A percentile compares a stretch with the other conserved stretches of the same genome.
Conservation (phyloP, 2,888 invertebrate species). For the Ophioninae sp. region DNA sequence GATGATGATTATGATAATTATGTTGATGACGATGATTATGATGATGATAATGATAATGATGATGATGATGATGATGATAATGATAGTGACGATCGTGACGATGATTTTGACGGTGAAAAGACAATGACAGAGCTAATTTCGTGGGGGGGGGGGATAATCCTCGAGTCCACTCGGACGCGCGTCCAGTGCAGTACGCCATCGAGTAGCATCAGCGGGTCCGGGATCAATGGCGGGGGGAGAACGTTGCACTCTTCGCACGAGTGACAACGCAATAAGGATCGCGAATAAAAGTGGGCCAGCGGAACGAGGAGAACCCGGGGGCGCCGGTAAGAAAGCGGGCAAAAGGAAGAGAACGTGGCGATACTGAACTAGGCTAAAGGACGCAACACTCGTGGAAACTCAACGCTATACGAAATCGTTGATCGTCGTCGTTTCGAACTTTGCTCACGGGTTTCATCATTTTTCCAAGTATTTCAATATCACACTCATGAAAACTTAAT, state of each 20-base stretch:
- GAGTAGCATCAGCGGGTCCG: neutral
- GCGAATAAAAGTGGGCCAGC: neutral
- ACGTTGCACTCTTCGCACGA: slow-evolving; percentile 23
- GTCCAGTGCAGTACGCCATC: neutral
- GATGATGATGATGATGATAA: slow-evolving; percentile 4
- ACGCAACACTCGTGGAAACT: neutral
- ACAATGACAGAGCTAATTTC: slow-evolving; percentile 1
- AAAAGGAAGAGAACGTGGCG: neutral
- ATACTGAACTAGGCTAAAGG: neutral
- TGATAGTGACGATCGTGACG: slow-evolving; percentile 29
- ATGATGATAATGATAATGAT: neutral
- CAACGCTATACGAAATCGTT: neutral
- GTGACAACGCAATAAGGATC: slow-evolving; percentile 5
- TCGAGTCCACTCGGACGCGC: slow-evolving; percentile 39
- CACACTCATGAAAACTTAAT: too few species aligned
- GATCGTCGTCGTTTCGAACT: too few species aligned
- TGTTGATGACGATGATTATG: too few species aligned
- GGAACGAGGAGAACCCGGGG: neutral
- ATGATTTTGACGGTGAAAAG: neutral
- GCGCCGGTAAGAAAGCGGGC: neutral
- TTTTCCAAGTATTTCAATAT: too few species aligned
- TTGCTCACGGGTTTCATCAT: too few species aligned
- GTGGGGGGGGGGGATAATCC: slow-evolving; percentile 23
- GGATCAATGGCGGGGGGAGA: neutral
- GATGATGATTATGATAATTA: too few species aligned